These are phyloP conservation scores for Rhogogaster chlorosoma DNA, from an alignment of 2,888 invertebrate species.

Conservation along the genomic window DNA sequence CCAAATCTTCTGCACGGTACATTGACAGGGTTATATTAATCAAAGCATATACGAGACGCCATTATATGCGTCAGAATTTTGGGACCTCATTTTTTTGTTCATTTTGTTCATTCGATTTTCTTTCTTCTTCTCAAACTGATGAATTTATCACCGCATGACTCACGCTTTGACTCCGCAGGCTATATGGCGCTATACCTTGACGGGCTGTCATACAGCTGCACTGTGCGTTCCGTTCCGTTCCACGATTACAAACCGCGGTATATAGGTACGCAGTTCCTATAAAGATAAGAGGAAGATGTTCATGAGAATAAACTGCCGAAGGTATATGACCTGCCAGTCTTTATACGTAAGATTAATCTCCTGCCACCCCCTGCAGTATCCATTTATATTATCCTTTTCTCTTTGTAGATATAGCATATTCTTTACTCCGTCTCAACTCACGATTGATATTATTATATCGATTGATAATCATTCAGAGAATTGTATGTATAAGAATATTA, in stretches of 20 bases:
- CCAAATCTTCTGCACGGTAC: not conserved
- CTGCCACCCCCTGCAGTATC: conserved; percentile 24
- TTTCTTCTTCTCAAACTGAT: not conserved
- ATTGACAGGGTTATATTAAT: not conserved
- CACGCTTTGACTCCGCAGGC: not conserved
- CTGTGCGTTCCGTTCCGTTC: not conserved
- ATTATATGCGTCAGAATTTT: not conserved
- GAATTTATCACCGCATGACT: conserved; percentile 12
- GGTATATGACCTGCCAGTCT: conserved; percentile 13
- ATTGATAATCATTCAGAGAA: not conserved
- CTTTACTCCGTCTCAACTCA: not conserved
- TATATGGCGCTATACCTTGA: conserved; percentile 8
- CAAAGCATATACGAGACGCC: not conserved
- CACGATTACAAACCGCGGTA: conserved; percentile 5
- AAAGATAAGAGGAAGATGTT: conserved; percentile 19
- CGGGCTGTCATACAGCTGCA: conserved; percentile 25
- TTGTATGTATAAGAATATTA: no score
- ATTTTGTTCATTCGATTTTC: not conserved
- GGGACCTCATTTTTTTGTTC: not conserved
- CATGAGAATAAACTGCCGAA: conserved; percentile 28
- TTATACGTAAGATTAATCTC: conserved; percentile 28
- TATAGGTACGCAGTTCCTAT: not conserved
- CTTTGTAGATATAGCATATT: not conserved
- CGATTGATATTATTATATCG: not conserved
- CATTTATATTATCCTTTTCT: not conserved